phyloP scores from a whole-genome alignment of 1,140 invertebrate species.

The Anoplolepis gracilipes region DNA sequence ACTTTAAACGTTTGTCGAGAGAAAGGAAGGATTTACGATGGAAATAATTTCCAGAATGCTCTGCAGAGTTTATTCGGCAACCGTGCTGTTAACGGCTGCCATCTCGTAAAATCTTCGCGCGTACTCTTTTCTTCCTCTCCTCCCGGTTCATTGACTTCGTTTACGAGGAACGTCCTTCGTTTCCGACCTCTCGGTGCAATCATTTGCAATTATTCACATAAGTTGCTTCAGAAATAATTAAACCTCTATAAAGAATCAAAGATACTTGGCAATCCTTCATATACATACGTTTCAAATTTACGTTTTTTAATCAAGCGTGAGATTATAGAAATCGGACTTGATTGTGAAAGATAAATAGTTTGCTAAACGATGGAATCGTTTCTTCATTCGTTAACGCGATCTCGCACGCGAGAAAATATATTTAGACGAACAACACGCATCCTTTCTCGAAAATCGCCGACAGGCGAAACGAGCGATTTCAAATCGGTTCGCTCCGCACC shows the following conservation, averaged over 20 bases:
- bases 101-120: conserved; percentile 69
- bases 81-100: conserved; percentile 61
- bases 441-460: not conserved
- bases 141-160: conserved; percentile 31
- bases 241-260: not conserved
- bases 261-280: not conserved
- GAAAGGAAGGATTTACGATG: conserved; percentile 41
- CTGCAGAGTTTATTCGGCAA: conserved; percentile 65
- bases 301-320: not conserved
- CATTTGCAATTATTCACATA: not conserved
- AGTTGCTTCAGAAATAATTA: conserved; percentile 6
- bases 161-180: not conserved
- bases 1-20: conserved; percentile 30
- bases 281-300: not conserved
- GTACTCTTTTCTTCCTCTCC: conserved; percentile 11
- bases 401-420: not conserved
- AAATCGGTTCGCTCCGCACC: conserved; percentile 48
- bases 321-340: not conserved
- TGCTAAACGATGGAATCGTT: no score
- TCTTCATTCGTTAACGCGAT: not conserved
- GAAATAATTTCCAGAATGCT: conserved; percentile 69
- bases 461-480: conserved; percentile 31
- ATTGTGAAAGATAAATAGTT: not conserved
- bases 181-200: not conserved
- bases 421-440: not conserved